Base-by-base conservation (phyloP, 1,140 invertebrate species). In the Lepidurus couesii region DNA sequence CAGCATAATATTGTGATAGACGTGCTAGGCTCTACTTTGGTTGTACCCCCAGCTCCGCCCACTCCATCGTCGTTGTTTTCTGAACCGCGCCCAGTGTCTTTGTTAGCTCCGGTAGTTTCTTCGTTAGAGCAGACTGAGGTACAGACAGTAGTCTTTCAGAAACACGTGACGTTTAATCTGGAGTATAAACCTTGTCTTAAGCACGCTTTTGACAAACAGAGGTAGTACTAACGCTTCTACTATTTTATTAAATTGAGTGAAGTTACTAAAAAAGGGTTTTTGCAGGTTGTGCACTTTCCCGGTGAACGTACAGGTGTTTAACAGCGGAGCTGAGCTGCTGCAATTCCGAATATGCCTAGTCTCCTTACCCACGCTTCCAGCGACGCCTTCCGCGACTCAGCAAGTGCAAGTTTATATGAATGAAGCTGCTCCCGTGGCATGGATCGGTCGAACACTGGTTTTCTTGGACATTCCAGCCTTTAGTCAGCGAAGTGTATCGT, bases 401-500 rank as follows among this genome's bases (percentile, higher is more conserved):
- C 53, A 65, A 65, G 53, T 65, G 53, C 53, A 65, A 65, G 53
- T 65, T 65, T 65, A 65, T 65, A 9, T 65, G 53, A 65, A 65
- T 21, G 53, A 65, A 65, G 53, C 53, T n/a, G 53, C 53, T 65
- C 53, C 53, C 6, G 53, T 65, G 2, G 53, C 53, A 16, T 65
- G 53, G 53, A 21, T 65, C 53, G 53, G 53, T 13, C 8, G 53
- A 65, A 65, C 53, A n/a, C 21, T 65, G 53, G 21, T 65, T 65
- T 65, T 65, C 3, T 65, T 65, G n/a, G 53, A 65, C 53, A 65
- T 65, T 65, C 53, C 53, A 11, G 53, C 53, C 3, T 65, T 65
- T 65, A 65, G 53, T 65, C 53, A 65, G 13, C 9, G 8, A 65
- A 65, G 53, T 65, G 53, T 65, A 65, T 13, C 53, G 16, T 65